These are phyloP conservation scores for Morpho helenor DNA, from an alignment of 2,888 invertebrate genomes.

Conservation along the genomic window DNA sequence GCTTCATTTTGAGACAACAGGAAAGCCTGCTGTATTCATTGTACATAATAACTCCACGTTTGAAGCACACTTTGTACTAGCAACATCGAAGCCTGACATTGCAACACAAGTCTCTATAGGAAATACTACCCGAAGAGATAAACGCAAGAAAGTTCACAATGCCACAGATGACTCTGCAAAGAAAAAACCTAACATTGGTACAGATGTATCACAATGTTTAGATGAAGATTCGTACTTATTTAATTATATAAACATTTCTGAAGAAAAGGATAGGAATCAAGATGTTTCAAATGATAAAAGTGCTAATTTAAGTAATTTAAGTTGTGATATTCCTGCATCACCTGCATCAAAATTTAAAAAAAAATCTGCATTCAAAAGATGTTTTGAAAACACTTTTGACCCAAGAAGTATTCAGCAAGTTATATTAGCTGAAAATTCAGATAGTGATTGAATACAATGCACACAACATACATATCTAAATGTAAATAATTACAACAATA, in stretches of 20 bases:
- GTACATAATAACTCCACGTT: constrained; percentile 86
- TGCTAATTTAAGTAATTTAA: constrained; percentile 32
- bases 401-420: constrained; percentile 78
- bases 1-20: constrained; percentile 87
- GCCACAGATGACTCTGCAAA: constrained; percentile 38
- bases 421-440: constrained; percentile 86
- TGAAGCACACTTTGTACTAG: constrained; percentile 89
- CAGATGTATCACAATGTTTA: constrained; percentile 56
- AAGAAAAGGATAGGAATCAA: constrained; percentile 29
- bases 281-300: constrained; percentile 28
- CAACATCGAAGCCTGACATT: constrained; percentile 83
- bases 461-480: background rate
- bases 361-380: constrained; percentile 83
- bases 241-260: constrained; percentile 67
- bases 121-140: constrained; percentile 51
- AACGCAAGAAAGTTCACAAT: constrained; percentile 45
- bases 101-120: constrained; percentile 59
- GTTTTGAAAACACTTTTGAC: constrained; percentile 86
- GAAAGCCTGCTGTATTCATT: constrained; percentile 87
- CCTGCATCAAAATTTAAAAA: constrained; percentile 80
- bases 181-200: constrained; percentile 61
- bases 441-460: constrained; percentile 68
- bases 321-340: constrained; percentile 78
- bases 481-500: background rate
- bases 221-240: constrained; percentile 74